Percentiles rank a stretch among this genome's conserved stretches.
Evolutionary conservation across 2,888 invertebrate genomes (phyloP).

Genomic region (Tetranychus piercei): DNA sequence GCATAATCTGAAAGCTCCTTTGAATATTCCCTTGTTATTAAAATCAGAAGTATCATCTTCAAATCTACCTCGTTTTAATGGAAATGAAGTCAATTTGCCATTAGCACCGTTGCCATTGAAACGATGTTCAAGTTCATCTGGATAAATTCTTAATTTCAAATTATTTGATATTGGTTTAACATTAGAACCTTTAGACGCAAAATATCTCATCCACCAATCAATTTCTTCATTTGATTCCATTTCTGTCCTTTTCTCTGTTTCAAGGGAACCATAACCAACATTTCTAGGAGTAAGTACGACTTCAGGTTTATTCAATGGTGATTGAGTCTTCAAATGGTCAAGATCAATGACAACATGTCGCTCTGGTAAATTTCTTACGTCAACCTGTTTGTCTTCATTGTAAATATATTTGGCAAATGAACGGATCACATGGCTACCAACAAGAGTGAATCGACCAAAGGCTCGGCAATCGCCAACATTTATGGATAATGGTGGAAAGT

Average conservation of each 20-base stretch:
- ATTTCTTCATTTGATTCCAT: slow-evolving; percentile 28
- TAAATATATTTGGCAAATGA: slow-evolving; percentile 72
- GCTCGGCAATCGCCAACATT: slow-evolving; percentile 71
- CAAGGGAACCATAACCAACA: background rate
- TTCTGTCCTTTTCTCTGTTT: slow-evolving; percentile 30
- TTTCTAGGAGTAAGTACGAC: background rate
- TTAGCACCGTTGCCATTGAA: background rate
- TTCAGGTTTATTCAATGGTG: no score
- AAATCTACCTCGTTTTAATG: background rate
- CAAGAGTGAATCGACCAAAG: slow-evolving; percentile 66
- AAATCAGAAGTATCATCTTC: background rate
- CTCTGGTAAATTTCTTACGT: background rate
- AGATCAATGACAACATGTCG: slow-evolving; percentile 24
- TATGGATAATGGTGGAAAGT: slow-evolving; percentile 72
- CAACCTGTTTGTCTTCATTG: slow-evolving; percentile 37
- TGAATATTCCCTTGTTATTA: background rate
- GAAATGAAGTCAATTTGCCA: background rate
- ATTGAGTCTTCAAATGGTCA: slow-evolving; percentile 30
- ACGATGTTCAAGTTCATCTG: background rate
- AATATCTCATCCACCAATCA: slow-evolving; percentile 39
- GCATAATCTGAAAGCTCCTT: slow-evolving; percentile 10
- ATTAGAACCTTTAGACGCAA: slow-evolving; percentile 30
- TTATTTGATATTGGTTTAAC: slow-evolving; percentile 25
- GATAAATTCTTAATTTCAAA: slow-evolving; percentile 9
- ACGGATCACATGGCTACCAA: slow-evolving; percentile 77